phyloP scores from a whole-genome alignment of 1,140 invertebrate genomes.

The Conus ventricosus region DNA sequence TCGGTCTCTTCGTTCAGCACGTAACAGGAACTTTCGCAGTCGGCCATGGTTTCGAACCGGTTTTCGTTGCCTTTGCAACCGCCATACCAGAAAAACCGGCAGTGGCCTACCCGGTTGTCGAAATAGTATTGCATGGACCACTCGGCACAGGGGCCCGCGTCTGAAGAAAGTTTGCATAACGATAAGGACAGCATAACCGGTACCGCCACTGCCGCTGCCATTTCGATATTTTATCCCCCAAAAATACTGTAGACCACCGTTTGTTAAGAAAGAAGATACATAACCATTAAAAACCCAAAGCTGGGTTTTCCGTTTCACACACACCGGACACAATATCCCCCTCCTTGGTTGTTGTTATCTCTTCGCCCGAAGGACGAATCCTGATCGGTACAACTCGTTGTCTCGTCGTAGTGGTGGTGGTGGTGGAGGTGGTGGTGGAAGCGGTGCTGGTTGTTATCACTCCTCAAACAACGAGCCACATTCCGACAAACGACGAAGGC shows the following conservation, averaged over 20 bases:
- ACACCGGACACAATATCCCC: too few relatives aligned
- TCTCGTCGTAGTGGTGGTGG: too few relatives aligned
- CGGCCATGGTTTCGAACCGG: conserved; percentile 87
- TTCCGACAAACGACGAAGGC: too few relatives aligned
- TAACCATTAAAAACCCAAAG: too few relatives aligned
- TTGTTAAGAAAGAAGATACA: too few relatives aligned
- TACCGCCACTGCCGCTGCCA: conserved; percentile 17
- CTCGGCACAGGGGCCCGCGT: conserved; percentile 87
- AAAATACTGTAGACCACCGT: too few relatives aligned
- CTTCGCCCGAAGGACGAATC: too few relatives aligned
- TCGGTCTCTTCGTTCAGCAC: background rate
- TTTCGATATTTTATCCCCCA: background rate
- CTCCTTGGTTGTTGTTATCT: too few relatives aligned
- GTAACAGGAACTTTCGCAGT: conserved; percentile 81
- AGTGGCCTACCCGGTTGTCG: conserved; percentile 84
- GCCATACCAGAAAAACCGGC: conserved; percentile 96
- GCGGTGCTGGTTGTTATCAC: too few relatives aligned
- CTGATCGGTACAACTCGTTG: too few relatives aligned
- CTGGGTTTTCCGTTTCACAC: too few relatives aligned
- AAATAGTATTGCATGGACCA: conserved; percentile 87
- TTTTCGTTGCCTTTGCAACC: conserved; percentile 87
- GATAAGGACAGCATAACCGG: conserved; percentile 74
- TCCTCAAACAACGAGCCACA: too few relatives aligned
- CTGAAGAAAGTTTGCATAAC: conserved; percentile 85
- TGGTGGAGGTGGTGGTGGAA: background rate